Conservation (phyloP, 1,140 invertebrate species). For the Batillaria attramentaria region DNA sequence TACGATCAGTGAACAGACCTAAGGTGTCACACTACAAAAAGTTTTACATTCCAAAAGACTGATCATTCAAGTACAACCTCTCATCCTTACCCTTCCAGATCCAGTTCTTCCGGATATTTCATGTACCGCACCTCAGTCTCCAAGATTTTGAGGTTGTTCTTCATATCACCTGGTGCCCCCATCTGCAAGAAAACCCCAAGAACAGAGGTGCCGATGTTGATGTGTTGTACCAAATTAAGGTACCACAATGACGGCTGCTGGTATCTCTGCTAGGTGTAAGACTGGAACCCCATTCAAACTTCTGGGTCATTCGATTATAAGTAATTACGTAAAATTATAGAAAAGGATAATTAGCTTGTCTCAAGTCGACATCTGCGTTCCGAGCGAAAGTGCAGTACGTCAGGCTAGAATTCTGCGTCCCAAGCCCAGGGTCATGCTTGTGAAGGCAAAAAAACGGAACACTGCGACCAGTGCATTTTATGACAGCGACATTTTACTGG, state of each 20-base stretch:
- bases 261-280: too few species aligned
- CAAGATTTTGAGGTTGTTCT: conserved; percentile 57
- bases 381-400: not conserved
- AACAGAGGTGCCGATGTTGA: too few species aligned
- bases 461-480: too few species aligned
- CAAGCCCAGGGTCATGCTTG: not conserved
- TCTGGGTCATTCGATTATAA: too few species aligned
- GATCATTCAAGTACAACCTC: not conserved
- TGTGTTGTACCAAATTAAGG: too few species aligned
- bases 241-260: too few species aligned
- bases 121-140: conserved; percentile 46
- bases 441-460: too few species aligned
- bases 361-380: not conserved
- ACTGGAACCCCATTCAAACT: too few species aligned
- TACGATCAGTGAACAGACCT: not conserved
- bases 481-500: too few species aligned
- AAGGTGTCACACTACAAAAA: not conserved
- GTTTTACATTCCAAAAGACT: not conserved
- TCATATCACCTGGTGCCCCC: conserved; percentile 46
- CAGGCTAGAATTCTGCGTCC: not conserved
- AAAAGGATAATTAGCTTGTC: not conserved
- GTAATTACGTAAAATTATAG: too few species aligned
- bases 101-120: conserved; percentile 50
- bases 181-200: not conserved
- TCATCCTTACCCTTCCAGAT: conserved; percentile 47